Percentiles rank a stretch among this genome's conserved stretches.
phyloP scores from a whole-genome alignment of 2,888 invertebrate genomes.

The Rhogogaster chlorosoma region DNA sequence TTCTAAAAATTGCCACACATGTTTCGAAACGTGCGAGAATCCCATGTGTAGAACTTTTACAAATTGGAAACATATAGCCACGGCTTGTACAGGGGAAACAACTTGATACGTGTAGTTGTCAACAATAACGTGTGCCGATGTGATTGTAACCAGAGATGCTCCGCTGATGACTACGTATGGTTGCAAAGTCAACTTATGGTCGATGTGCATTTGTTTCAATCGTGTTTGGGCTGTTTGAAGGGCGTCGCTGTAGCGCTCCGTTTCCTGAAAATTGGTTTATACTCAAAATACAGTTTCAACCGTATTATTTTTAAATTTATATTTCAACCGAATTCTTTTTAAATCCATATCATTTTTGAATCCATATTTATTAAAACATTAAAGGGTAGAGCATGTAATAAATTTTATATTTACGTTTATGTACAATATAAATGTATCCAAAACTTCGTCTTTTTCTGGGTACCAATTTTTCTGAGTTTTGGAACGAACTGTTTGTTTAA shows the following conservation, averaged over 20 bases:
- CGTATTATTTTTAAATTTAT: background rate
- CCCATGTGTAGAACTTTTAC: slow-evolving; percentile 31
- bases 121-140: slow-evolving; percentile 48
- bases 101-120: slow-evolving; percentile 45
- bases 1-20: slow-evolving; percentile 53
- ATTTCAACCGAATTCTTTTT: background rate
- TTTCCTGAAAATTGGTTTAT: slow-evolving; percentile 20
- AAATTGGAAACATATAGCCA: slow-evolving; percentile 50
- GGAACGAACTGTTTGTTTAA: slow-evolving; percentile 11
- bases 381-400: background rate
- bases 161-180: slow-evolving; percentile 51
- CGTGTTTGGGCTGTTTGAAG: slow-evolving; percentile 31
- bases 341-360: too few relatives aligned
- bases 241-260: slow-evolving; percentile 21
- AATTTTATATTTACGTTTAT: slow-evolving; percentile 10
- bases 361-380: background rate
- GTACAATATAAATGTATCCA: slow-evolving; percentile 6
- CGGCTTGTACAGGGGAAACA: slow-evolving; percentile 22
- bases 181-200: slow-evolving; percentile 37
- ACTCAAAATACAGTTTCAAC: background rate
- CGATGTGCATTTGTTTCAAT: slow-evolving; percentile 18
- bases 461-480: background rate
- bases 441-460: slow-evolving; percentile 12
- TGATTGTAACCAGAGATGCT: slow-evolving; percentile 41
- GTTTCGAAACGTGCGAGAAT: slow-evolving; percentile 39